A percentile compares a stretch with the other conserved stretches of the same genome.
These are phyloP conservation scores for Vireo griseus DNA, from an alignment of 2,797 vertebrate genomes.

Conservation along the genomic window DNA sequence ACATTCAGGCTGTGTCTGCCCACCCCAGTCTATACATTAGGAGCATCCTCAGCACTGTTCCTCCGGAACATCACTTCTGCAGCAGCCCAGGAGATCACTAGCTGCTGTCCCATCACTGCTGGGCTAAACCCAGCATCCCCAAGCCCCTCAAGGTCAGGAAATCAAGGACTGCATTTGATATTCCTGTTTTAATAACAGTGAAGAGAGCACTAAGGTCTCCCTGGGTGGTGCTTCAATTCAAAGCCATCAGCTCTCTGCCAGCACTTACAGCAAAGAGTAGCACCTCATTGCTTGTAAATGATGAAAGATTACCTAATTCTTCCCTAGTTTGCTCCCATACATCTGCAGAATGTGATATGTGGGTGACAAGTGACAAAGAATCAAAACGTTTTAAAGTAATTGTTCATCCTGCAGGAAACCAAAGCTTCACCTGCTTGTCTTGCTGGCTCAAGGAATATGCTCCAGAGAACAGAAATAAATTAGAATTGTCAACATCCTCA, in stretches of 20 bases:
- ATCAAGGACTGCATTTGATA: neutral
- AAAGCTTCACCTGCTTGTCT: neutral
- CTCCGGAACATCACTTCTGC: neutral
- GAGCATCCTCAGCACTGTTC: fast-evolving
- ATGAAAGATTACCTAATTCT: constrained; percentile 25
- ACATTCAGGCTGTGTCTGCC: no score
- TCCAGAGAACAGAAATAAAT: neutral
- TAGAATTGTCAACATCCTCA: neutral
- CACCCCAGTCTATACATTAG: fast-evolving
- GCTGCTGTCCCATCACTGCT: neutral
- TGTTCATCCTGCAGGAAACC: neutral
- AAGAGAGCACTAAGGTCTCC: neutral
- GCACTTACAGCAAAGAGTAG: neutral
- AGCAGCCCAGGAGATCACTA: neutral
- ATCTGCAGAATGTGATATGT: neutral
- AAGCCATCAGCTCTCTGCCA: neutral
- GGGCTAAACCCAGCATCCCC: neutral
- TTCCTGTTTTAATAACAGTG: neutral
- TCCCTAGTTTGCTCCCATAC: neutral
- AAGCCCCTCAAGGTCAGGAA: neutral
- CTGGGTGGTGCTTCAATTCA: neutral
- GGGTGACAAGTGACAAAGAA: constrained; percentile 1
- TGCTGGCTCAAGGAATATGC: neutral
- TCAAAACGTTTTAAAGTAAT: neutral
- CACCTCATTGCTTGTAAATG: neutral